These are phyloP conservation scores for Syngnathoides biaculeatus DNA, from an alignment of 2,113 vertebrate genomes.

Conservation along the genomic window DNA sequence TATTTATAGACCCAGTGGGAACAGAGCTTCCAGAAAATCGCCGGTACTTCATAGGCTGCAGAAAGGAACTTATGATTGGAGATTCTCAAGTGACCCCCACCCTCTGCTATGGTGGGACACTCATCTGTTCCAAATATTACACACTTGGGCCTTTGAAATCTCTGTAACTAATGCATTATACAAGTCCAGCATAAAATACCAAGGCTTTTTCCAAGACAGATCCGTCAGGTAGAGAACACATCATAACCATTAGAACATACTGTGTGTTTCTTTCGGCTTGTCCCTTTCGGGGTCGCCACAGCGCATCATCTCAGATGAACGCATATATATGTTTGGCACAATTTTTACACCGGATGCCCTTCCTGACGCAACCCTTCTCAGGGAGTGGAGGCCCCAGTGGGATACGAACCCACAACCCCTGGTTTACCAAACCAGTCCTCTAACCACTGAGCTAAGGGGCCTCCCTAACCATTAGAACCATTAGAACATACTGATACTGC, in stretches of 20 bases:
- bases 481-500: neutral
- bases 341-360: too few relatives aligned
- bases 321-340: too few relatives aligned
- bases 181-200: conserved; percentile 55
- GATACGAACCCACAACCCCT: too few relatives aligned
- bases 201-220: conserved; percentile 47
- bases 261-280: too few relatives aligned
- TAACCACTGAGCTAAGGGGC: too few relatives aligned
- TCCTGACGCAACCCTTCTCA: too few relatives aligned
- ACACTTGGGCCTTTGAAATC: conserved; percentile 67
- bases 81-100: conserved; percentile 45
- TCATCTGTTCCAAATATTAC: conserved; percentile 78
- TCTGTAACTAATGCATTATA: conserved; percentile 70
- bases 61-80: conserved; percentile 48
- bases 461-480: neutral
- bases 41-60: conserved; percentile 46
- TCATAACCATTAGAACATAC: neutral
- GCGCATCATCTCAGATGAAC: too few relatives aligned
- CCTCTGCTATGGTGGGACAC: conserved; percentile 50
- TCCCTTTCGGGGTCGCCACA: too few relatives aligned
- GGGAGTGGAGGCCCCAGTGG: too few relatives aligned
- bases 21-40: conserved; percentile 54
- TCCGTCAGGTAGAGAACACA: conserved; percentile 34
- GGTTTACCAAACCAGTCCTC: too few relatives aligned
- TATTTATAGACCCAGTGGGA: conserved; percentile 56